phyloP scores from a whole-genome alignment of 2,797 vertebrate species.

The Neopelma chrysocephalum region DNA sequence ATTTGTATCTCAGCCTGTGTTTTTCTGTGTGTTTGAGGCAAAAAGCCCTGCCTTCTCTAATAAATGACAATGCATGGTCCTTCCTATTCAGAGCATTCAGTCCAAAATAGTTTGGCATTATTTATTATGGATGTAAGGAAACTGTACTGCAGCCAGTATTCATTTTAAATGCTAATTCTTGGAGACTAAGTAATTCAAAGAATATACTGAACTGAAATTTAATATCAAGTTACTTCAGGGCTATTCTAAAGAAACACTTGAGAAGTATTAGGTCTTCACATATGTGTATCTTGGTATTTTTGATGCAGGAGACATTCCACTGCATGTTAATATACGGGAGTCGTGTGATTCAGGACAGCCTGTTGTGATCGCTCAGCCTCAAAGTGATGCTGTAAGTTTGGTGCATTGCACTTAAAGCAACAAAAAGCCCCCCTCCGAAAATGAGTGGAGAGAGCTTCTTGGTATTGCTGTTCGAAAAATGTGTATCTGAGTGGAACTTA shows the following conservation, averaged over 20 bases:
- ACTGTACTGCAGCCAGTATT: constrained; percentile 4
- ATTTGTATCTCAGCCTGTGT: not conserved
- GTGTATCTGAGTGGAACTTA: not conserved
- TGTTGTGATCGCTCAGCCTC: constrained; percentile 88
- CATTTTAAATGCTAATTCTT: constrained; percentile 44
- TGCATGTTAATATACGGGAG: constrained; percentile 92
- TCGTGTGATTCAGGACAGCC: constrained; percentile 89
- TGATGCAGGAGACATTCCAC: constrained; percentile 88
- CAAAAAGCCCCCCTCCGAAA: not conserved
- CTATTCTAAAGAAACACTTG: not conserved
- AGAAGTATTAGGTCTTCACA: not conserved
- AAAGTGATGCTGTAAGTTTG: constrained; percentile 87
- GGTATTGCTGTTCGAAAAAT: not conserved
- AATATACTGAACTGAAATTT: not conserved
- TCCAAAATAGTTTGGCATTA: not conserved
- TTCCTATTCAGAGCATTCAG: not conserved
- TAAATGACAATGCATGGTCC: not conserved
- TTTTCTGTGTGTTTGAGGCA: not conserved
- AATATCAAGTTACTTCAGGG: not conserved
- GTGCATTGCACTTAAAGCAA: not conserved
- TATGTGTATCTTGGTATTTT: not conserved
- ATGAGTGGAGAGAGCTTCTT: not conserved
- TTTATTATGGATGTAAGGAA: not conserved
- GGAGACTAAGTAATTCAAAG: constrained; percentile 23
- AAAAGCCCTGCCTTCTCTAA: not conserved